Evolutionary conservation across 2,113 vertebrate genomes (phyloP).

Genomic region (Galemys pyrenaicus): DNA sequence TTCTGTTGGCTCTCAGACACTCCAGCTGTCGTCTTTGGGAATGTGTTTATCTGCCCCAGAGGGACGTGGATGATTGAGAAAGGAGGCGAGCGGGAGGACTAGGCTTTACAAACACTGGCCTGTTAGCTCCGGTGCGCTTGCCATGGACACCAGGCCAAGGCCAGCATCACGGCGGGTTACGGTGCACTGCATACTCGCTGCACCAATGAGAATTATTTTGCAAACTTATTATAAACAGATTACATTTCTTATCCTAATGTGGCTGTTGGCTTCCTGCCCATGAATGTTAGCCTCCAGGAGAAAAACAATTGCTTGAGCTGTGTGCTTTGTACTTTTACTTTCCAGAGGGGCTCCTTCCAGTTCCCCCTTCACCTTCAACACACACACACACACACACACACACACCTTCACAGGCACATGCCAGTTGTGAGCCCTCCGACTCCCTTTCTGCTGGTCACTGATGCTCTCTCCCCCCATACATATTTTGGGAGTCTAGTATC

Average conservation of each 20-base stretch:
- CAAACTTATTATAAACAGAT: slow-evolving; percentile 79
- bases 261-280: slow-evolving; percentile 70
- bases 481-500: neutral
- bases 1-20: neutral
- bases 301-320: slow-evolving; percentile 48
- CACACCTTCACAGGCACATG: fast-evolving
- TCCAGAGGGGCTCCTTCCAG: neutral
- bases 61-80: neutral
- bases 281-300: slow-evolving; percentile 59
- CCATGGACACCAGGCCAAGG: neutral
- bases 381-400: too few species aligned
- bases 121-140: neutral
- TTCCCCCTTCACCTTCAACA: neutral
- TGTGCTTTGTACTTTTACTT: slow-evolving; percentile 30
- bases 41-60: neutral
- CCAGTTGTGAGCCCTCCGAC: fast-evolving
- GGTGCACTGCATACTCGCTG: neutral
- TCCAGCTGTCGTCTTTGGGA: slow-evolving; percentile 28
- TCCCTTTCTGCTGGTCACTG: neutral
- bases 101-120: neutral
- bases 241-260: slow-evolving; percentile 77
- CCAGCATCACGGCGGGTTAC: neutral
- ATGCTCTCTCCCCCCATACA: neutral
- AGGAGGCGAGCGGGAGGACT: neutral
- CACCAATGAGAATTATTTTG: slow-evolving; percentile 46